A percentile compares a stretch with the other conserved stretches of the same genome.
Evolutionary conservation across 2,797 vertebrate genomes (phyloP).

Genomic region (Enoplosus armatus): DNA sequence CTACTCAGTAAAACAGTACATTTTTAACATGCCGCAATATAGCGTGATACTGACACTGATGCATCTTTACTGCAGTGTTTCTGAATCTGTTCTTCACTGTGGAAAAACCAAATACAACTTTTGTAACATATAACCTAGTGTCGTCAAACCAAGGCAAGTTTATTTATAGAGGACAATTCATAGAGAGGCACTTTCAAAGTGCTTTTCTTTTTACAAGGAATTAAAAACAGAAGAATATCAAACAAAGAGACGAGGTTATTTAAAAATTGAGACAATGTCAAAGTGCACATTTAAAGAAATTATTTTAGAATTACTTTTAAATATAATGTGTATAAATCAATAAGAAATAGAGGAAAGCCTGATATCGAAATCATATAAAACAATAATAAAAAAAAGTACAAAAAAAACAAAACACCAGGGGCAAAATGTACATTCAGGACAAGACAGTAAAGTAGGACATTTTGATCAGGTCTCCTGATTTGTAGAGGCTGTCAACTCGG

Average conservation of each 20-base stretch:
- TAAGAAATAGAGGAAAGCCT: background rate
- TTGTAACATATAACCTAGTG: background rate
- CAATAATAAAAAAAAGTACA: no score
- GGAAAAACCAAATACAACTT: no score
- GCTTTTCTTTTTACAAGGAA: background rate
- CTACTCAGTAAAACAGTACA: background rate
- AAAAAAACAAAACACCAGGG: no score
- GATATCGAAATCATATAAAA: background rate
- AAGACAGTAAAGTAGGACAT: no score
- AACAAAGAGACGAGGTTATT: background rate
- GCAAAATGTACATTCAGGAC: no score
- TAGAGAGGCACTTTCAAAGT: background rate
- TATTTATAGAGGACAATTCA: no score
- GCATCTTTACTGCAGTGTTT: background rate
- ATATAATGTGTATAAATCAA: background rate
- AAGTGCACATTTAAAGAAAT: background rate
- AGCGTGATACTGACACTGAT: background rate
- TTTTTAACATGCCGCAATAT: background rate
- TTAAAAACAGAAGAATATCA: background rate
- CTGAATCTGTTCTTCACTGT: conserved; percentile 4
- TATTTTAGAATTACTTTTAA: background rate
- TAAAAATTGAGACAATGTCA: background rate
- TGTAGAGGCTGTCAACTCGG: no score
- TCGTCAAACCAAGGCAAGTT: no score
- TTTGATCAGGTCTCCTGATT: no score